Evolutionary conservation across 1,140 invertebrate species (phyloP).

Genomic region (Drosophila truncata): DNA sequence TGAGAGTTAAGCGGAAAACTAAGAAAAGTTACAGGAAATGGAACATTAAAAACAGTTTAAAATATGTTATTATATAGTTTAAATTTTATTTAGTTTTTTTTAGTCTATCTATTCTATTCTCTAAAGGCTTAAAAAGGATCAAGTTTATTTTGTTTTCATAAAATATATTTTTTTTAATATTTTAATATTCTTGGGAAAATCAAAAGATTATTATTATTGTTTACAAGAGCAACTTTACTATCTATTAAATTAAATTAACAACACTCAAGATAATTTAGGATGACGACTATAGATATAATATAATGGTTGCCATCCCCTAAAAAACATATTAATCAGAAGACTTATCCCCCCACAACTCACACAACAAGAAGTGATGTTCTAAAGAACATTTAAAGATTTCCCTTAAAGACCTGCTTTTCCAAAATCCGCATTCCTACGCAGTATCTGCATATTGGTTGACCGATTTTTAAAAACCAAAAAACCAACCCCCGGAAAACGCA

Average conservation of each 20-base stretch:
- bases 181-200: no score
- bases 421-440: constrained; percentile 25
- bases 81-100: background rate
- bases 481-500: constrained; percentile 23
- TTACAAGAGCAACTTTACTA: background rate
- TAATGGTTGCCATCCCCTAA: constrained; percentile 6
- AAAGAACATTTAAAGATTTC: background rate
- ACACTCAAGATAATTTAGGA: background rate
- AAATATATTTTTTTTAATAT: background rate
- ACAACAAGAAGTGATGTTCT: background rate
- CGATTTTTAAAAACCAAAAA: constrained; percentile 34
- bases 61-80: background rate
- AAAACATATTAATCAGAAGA: background rate
- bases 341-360: background rate
- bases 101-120: background rate
- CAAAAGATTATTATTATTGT: background rate
- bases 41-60: background rate
- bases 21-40: background rate
- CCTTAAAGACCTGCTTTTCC: constrained; percentile 6
- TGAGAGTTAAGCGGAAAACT: constrained; percentile 13
- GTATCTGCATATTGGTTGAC: constrained; percentile 29
- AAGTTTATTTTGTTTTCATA: background rate
- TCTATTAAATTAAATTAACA: background rate
- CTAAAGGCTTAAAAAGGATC: no score
- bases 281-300: background rate